A percentile compares a stretch with the other conserved stretches of the same genome.
These are phyloP conservation scores for Lacerta agilis DNA, from an alignment of 2,797 vertebrate species.

Conservation along the genomic window DNA sequence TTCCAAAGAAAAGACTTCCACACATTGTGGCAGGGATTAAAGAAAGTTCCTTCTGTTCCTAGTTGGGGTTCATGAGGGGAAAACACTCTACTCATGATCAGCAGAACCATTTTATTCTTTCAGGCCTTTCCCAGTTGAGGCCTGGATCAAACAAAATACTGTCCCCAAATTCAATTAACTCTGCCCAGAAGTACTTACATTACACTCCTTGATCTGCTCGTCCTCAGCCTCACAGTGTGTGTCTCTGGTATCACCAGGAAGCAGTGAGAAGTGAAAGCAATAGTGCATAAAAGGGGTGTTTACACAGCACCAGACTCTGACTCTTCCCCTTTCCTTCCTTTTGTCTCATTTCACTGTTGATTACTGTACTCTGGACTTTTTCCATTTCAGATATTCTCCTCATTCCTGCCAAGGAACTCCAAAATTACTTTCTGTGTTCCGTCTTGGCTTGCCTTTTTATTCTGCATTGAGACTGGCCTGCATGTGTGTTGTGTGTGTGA, in stretches of 20 bases:
- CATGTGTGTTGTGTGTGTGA: neutral
- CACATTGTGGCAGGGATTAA: too few species aligned
- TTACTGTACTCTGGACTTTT: neutral
- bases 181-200: neutral
- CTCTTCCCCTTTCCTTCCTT: neutral
- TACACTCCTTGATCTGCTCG: neutral
- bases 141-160: neutral
- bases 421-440: neutral
- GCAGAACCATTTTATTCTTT: neutral
- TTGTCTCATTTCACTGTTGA: neutral
- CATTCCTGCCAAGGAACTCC: neutral
- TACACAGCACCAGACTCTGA: neutral
- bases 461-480: neutral
- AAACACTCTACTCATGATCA: neutral
- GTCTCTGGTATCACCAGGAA: neutral
- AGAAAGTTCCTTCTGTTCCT: neutral
- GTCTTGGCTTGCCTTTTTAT: neutral
- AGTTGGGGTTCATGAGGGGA: neutral
- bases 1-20: too few species aligned
- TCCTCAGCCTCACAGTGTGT: neutral
- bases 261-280: neutral
- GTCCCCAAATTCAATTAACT: neutral
- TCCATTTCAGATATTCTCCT: neutral
- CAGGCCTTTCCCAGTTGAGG: neutral
- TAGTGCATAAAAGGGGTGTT: neutral